Evolutionary conservation across 1,140 invertebrate genomes (phyloP).

Genomic region (Elymnias hypermnestra): DNA sequence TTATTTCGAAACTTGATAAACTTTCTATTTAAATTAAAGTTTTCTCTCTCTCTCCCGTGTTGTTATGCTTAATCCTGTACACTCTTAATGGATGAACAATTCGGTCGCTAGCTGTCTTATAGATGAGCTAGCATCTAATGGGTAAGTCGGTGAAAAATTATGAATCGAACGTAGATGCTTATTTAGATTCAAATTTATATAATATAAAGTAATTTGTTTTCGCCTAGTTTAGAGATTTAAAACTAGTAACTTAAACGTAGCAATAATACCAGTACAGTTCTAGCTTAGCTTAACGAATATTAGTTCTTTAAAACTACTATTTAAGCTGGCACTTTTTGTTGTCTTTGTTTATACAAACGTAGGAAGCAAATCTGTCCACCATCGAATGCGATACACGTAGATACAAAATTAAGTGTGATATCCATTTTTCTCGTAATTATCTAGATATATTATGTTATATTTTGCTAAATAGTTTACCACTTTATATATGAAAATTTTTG

Average conservation of each 20-base stretch:
- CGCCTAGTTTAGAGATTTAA: slow-evolving; percentile 8
- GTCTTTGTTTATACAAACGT: too few relatives aligned
- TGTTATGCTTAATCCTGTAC: slow-evolving; percentile 78
- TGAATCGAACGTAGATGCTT: slow-evolving; percentile 45
- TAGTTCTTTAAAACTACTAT: too few relatives aligned
- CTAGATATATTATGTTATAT: too few relatives aligned
- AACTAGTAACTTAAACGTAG: not conserved
- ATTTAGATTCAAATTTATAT: slow-evolving; percentile 16
- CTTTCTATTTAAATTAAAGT: slow-evolving; percentile 62
- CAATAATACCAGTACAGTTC: not conserved
- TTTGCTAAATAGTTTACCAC: too few relatives aligned
- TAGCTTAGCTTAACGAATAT: slow-evolving; percentile 6
- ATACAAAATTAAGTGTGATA: too few relatives aligned
- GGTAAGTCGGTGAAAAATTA: slow-evolving; percentile 80
- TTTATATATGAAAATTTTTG: too few relatives aligned
- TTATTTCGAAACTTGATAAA: slow-evolving; percentile 25
- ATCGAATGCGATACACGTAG: too few relatives aligned
- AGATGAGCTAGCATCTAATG: slow-evolving; percentile 87
- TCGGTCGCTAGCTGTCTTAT: slow-evolving; percentile 86
- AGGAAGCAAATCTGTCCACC: too few relatives aligned
- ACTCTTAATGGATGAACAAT: slow-evolving; percentile 66
- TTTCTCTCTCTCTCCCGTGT: slow-evolving; percentile 78
- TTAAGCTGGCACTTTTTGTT: too few relatives aligned
- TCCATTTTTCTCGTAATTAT: too few relatives aligned
- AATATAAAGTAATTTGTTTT: slow-evolving; percentile 15